phyloP scores from a whole-genome alignment of 2,113 vertebrate species.

The Willisornis vidua region DNA sequence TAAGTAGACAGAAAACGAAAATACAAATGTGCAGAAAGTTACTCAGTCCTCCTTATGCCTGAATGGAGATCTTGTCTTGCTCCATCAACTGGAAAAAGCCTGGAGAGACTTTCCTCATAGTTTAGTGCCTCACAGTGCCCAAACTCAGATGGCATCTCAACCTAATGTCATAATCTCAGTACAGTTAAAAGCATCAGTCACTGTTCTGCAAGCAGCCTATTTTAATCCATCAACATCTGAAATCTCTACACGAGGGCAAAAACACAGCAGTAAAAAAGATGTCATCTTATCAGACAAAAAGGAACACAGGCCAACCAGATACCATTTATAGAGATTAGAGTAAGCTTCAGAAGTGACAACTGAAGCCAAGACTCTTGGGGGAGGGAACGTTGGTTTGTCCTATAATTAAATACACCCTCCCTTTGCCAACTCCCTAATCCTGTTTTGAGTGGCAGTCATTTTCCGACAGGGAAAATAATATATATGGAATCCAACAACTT shows the following conservation, averaged over 20 bases:
- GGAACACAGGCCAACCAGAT: not conserved
- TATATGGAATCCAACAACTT: constrained; percentile 36
- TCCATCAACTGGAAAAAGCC: not conserved
- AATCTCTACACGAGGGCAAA: not conserved
- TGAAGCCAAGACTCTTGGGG: constrained; percentile 11
- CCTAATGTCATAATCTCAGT: not conserved
- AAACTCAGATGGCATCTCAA: not conserved
- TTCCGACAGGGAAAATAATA: constrained; percentile 39
- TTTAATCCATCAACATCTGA: not conserved
- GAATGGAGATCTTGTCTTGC: not conserved
- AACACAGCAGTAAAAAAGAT: not conserved
- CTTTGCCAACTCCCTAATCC: constrained; percentile 61
- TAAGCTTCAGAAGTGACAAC: constrained; percentile 16
- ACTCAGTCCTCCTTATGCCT: not conserved
- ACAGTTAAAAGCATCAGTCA: not conserved
- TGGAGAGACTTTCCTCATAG: not conserved
- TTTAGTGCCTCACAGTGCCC: not conserved
- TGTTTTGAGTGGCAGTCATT: constrained; percentile 47
- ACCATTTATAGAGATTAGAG: not conserved
- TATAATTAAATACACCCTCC: constrained; percentile 56
- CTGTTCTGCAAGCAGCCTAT: not conserved
- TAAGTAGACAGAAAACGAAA: not conserved
- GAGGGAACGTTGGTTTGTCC: constrained; percentile 43
- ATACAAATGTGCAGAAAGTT: not conserved
- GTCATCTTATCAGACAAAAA: constrained; percentile 16